These are phyloP conservation scores for Melanerpes aurifrons DNA, from an alignment of 2,113 vertebrate genomes.

Conservation along the genomic window DNA sequence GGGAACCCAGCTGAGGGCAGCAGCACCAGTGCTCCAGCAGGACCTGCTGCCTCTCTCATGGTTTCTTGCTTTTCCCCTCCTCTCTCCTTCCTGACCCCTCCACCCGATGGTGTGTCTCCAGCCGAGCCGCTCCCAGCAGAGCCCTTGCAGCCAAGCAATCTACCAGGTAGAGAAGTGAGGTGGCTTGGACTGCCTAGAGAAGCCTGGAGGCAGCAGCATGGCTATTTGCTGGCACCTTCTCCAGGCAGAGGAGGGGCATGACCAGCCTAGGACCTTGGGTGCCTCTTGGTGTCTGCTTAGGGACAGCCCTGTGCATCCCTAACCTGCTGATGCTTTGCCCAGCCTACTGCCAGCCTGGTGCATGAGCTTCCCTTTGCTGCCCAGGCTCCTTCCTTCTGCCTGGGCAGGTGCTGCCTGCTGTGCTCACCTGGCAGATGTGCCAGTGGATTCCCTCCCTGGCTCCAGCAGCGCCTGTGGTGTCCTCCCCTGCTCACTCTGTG, in stretches of 20 bases:
- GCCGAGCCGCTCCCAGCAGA: constrained; percentile 67
- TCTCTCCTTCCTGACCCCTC: constrained; percentile 31
- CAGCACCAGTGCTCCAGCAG: accelerated
- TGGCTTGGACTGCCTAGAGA: background rate
- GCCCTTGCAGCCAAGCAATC: constrained; percentile 50
- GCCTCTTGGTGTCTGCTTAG: background rate
- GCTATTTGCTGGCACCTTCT: constrained; percentile 41
- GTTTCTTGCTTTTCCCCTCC: constrained; percentile 44
- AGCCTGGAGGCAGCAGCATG: constrained; percentile 21
- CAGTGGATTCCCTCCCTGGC: background rate
- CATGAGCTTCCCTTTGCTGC: background rate
- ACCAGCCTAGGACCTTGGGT: background rate
- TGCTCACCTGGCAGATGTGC: background rate
- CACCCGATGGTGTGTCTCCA: constrained; percentile 9
- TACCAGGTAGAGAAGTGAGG: constrained; percentile 67
- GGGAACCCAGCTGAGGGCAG: background rate
- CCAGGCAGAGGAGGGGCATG: background rate
- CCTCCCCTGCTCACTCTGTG: background rate
- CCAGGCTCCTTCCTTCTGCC: background rate
- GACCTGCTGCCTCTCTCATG: constrained; percentile 15
- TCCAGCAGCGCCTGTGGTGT: background rate
- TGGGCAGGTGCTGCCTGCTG: accelerated
- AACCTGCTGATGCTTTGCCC: background rate
- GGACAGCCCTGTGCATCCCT: background rate
- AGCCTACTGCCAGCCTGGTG: background rate